Conservation (phyloP, 2,113 vertebrate species). For the Oncorhynchus mykiss region DNA sequence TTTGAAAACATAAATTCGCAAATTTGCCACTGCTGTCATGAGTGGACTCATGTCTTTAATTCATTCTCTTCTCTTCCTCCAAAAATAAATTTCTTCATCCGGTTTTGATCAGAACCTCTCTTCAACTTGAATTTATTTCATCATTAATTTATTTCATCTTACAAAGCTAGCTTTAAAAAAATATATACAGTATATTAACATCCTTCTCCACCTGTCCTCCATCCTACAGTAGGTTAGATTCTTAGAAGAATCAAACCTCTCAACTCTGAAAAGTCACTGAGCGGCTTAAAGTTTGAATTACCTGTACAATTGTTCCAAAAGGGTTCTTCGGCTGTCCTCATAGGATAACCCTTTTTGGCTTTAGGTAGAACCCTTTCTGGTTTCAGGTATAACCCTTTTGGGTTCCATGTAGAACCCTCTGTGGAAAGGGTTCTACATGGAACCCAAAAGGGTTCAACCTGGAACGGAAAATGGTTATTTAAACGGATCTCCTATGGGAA, state of each 20-base stretch:
- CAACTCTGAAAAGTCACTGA: neutral
- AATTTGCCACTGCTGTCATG: neutral
- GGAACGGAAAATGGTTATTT: too few species aligned
- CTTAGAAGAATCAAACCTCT: neutral
- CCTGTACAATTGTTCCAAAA: too few species aligned
- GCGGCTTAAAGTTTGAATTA: neutral
- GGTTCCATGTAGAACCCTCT: too few species aligned
- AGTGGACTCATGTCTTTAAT: neutral
- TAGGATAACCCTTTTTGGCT: too few species aligned
- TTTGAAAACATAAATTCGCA: neutral
- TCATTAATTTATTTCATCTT: neutral
- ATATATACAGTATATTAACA: neutral
- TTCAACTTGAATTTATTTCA: neutral
- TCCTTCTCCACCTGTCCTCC: neutral
- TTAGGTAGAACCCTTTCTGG: too few species aligned
- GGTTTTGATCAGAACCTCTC: conserved; percentile 5
- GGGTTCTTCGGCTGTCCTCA: too few species aligned
- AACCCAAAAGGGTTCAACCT: too few species aligned
- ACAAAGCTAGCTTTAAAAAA: conserved; percentile 15
- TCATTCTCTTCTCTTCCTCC: neutral
- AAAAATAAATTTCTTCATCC: neutral
- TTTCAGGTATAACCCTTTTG: too few species aligned
- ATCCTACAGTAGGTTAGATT: too few species aligned
- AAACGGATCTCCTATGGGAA: too few species aligned
- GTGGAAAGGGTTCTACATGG: too few species aligned